Percentiles rank a stretch among this genome's conserved stretches.
Evolutionary conservation across 1,140 invertebrate species (phyloP).

Genomic region (Sipha flava): DNA sequence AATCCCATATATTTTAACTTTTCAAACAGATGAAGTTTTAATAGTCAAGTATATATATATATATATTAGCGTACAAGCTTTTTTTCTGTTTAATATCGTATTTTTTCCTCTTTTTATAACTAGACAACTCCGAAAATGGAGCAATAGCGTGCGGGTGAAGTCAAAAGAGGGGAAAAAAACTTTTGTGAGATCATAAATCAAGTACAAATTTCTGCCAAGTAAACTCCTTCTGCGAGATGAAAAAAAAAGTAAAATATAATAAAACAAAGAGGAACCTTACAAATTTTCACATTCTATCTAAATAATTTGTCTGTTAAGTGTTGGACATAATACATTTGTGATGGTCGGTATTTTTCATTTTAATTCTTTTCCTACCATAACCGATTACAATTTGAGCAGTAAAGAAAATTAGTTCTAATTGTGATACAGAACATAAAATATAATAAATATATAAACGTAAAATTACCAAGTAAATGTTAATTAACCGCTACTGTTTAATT

Average conservation of each 20-base stretch:
- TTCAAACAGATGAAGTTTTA: background rate
- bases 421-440: too few relatives aligned
- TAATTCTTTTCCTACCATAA: too few relatives aligned
- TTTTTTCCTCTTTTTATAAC: background rate
- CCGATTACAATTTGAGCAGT: too few relatives aligned
- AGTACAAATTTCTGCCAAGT: constrained; percentile 3
- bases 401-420: too few relatives aligned
- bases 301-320: background rate
- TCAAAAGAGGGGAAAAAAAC: background rate
- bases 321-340: background rate
- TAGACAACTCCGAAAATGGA: background rate
- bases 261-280: background rate
- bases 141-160: background rate
- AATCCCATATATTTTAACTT: background rate
- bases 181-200: background rate
- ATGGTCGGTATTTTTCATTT: too few relatives aligned
- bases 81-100: background rate
- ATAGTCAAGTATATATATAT: background rate
- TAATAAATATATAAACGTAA: too few relatives aligned
- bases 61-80: background rate
- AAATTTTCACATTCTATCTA: background rate
- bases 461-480: too few relatives aligned
- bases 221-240: background rate
- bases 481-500: too few relatives aligned
- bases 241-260: too few relatives aligned